Percentiles rank a stretch among this genome's conserved stretches.
phyloP scores from a whole-genome alignment of 2,888 invertebrate genomes.

The Amblyjoppa fuscipennis region DNA sequence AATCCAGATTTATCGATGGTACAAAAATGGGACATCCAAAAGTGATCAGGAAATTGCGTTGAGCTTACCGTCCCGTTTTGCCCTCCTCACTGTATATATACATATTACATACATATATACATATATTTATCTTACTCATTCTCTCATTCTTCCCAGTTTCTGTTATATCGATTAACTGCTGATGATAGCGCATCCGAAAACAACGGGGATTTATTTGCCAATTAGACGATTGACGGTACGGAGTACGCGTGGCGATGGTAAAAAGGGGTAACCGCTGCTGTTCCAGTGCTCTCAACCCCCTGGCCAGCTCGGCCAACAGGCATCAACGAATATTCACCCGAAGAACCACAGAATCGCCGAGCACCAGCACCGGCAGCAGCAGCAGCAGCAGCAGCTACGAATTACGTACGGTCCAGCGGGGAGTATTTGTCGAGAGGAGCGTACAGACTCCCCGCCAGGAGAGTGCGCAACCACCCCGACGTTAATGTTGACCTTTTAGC shows the following conservation, averaged over 20 bases:
- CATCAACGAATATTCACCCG: conserved; percentile 21
- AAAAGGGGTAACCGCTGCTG: conserved; percentile 57
- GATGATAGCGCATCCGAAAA: conserved; percentile 74
- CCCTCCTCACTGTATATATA: too few species aligned
- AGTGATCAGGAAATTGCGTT: too few species aligned
- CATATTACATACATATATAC: too few species aligned
- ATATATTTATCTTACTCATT: neutral
- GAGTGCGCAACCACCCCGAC: conserved; percentile 70
- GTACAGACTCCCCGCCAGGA: conserved; percentile 53
- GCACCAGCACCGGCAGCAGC: neutral
- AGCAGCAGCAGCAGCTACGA: conserved; percentile 65
- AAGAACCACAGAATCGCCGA: conserved; percentile 27
- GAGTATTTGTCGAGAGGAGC: conserved; percentile 81
- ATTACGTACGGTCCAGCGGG: conserved; percentile 82
- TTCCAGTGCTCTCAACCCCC: neutral
- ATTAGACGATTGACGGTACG: conserved; percentile 80
- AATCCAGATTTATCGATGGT: too few species aligned
- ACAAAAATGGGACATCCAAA: too few species aligned
- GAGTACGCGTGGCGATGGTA: conserved; percentile 62
- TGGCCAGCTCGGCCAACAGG: conserved; percentile 7
- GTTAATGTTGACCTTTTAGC: conserved; percentile 84
- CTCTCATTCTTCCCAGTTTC: conserved; percentile 14
- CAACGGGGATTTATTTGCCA: conserved; percentile 83
- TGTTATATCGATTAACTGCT: conserved; percentile 43
- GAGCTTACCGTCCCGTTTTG: too few species aligned